These are phyloP conservation scores for Lasiurus cinereus DNA, from an alignment of 2,113 vertebrate species.

Conservation along the genomic window DNA sequence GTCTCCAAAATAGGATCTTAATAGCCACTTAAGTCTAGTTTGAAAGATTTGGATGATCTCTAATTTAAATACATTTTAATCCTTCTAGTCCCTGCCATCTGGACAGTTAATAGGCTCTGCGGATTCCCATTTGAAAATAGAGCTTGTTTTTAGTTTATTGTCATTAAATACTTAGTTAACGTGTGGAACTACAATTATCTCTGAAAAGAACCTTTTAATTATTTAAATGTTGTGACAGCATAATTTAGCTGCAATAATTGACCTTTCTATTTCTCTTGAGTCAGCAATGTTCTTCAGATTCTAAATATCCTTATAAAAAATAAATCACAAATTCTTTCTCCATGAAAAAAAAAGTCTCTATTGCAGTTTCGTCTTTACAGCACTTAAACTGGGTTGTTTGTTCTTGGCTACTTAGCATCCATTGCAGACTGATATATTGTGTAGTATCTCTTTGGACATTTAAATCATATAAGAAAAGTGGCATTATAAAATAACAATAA, in stretches of 20 bases:
- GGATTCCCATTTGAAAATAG: slow-evolving; percentile 50
- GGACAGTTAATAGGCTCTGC: not conserved
- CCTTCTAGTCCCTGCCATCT: slow-evolving; percentile 27
- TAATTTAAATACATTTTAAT: slow-evolving; percentile 60
- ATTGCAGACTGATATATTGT: not conserved
- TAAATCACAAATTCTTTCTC: slow-evolving; percentile 57
- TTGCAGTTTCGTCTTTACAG: not conserved
- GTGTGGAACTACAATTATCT: slow-evolving; percentile 68
- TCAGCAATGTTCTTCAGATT: slow-evolving; percentile 74
- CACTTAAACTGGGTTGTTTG: not conserved
- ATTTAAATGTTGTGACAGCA: slow-evolving; percentile 59
- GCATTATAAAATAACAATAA: not conserved
- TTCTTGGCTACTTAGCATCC: not conserved
- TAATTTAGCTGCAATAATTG: slow-evolving; percentile 39
- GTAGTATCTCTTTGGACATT: not conserved
- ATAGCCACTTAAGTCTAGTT: not conserved
- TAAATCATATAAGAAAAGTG: not conserved
- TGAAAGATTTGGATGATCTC: slow-evolving; percentile 50
- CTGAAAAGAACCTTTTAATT: slow-evolving; percentile 73
- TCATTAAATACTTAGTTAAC: slow-evolving; percentile 74
- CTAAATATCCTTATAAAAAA: slow-evolving; percentile 67
- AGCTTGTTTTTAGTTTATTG: slow-evolving; percentile 75
- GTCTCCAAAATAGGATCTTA: not conserved
- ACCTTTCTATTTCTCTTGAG: slow-evolving; percentile 75
- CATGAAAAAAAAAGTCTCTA: not conserved